These are phyloP conservation scores for Zhuqinia jingwanae DNA, from an alignment of 2,888 invertebrate genomes.

Conservation along the genomic window DNA sequence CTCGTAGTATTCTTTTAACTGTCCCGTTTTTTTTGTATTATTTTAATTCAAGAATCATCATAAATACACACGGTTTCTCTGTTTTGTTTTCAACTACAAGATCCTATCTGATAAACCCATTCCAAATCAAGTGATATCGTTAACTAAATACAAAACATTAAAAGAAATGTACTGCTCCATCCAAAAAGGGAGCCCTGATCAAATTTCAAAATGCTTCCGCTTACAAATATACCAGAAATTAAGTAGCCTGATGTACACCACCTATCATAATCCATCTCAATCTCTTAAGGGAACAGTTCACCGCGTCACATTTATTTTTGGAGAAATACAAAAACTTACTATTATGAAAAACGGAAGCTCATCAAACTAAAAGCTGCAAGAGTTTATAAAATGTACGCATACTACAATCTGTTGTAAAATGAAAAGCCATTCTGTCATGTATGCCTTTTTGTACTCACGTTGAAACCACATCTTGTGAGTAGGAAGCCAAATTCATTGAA, in stretches of 20 bases:
- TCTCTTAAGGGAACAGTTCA: background rate
- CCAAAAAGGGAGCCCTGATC: constrained; percentile 30
- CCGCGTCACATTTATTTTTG: too few species aligned
- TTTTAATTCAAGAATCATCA: too few species aligned
- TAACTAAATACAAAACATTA: background rate
- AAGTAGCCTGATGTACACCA: background rate
- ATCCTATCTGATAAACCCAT: background rate
- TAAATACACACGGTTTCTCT: too few species aligned
- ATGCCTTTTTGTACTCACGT: background rate
- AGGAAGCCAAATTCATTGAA: constrained; percentile 42
- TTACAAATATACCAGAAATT: constrained; percentile 13
- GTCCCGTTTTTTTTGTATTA: too few species aligned
- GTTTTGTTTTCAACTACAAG: too few species aligned
- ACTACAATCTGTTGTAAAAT: background rate
- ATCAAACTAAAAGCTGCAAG: background rate
- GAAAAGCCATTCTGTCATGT: constrained; percentile 8
- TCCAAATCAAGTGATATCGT: background rate
- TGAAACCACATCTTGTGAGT: too few species aligned
- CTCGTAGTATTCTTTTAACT: too few species aligned
- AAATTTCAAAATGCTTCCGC: constrained; percentile 67
- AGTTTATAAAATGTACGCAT: too few species aligned
- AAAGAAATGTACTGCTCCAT: background rate
- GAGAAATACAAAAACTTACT: constrained; percentile 24
- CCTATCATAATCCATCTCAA: background rate
- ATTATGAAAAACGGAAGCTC: constrained; percentile 68